Base-by-base conservation (phyloP, 1,140 invertebrate species). In the Brachionus rotundiformis region DNA sequence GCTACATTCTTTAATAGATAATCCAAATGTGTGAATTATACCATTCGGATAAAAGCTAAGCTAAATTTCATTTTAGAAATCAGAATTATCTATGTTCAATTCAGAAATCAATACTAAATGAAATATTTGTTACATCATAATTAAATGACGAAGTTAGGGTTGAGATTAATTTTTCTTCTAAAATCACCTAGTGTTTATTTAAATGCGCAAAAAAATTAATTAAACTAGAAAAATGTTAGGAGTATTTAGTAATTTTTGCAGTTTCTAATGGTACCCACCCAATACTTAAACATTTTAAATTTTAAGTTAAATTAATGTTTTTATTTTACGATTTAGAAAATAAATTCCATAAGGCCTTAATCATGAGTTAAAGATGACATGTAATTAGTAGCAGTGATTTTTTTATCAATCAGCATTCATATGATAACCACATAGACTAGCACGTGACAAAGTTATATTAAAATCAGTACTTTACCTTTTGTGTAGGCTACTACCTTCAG, bases 291-390 rank as follows among this genome's bases (percentile, higher is more conserved):
- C 23, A 16, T 54, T 54, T 19, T 19, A 19, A 6, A 49, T 19
- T 49, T 54, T 54, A n/a, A 54, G 23, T 10, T 10, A 54, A 23
- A 23, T 19, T 19, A 23, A 19, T 19, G 47, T 54, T 7, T 54
- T 54, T 54, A n/a, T 54, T 54, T 54, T 54, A 54, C 47, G 47
- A 25, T 54, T 16, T 54, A 54, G 47, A 54, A 54, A 54, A 19
- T 54, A 54, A 54, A 54, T 54, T 54, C 47, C 47, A 54, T 19
- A 54, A 16, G 47, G 47, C 47, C 7, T 7, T 54, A 54, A 8
- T 19, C n/a, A 54, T n/a, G 7, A 49, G 47, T 16, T n/a, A 1
- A 49, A 54, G 23, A 54, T 54, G 19, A 54, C 47, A 54, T 54
- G 47, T 54, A 54, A 54, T 54, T 25, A 54, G 1, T n/a, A n/a